Evolutionary conservation across 2,797 vertebrate species (phyloP).

Genomic region (Peromyscus nudipes): DNA sequence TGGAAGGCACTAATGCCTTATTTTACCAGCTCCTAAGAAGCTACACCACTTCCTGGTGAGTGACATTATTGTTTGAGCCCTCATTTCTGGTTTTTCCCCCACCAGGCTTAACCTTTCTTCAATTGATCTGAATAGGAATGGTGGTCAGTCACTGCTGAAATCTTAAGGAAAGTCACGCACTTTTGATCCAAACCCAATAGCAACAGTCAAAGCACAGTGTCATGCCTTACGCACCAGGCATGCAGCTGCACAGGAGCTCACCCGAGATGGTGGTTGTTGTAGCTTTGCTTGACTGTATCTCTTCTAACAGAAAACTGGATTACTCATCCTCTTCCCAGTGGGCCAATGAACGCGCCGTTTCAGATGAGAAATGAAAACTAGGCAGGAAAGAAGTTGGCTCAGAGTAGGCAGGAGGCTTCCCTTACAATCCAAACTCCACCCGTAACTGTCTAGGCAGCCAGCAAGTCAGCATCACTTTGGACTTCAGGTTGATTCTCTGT

Average conservation of each 20-base stretch:
- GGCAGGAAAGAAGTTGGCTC: neutral
- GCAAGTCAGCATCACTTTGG: neutral
- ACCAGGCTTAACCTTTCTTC: neutral
- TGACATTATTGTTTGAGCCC: neutral
- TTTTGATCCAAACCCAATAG: constrained; percentile 48
- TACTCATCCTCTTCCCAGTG: neutral
- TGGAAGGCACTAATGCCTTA: neutral
- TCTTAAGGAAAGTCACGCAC: constrained; percentile 54
- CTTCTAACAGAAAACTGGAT: neutral
- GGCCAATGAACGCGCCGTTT: constrained; percentile 43
- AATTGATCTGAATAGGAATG: neutral
- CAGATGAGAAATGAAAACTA: constrained; percentile 19
- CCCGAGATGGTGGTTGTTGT: neutral
- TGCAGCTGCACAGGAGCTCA: neutral
- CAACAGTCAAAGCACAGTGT: neutral
- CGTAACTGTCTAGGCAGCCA: neutral
- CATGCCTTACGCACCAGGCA: rapidly evolving
- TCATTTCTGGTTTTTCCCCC: neutral
- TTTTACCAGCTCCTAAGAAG: constrained; percentile 52
- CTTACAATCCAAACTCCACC: neutral
- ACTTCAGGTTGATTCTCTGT: neutral
- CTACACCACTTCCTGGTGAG: constrained; percentile 3
- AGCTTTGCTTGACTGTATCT: neutral
- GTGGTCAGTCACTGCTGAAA: constrained; percentile 62
- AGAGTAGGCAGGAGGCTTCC: neutral